Evolutionary conservation across 2,113 vertebrate genomes (phyloP), one percentile per base, ranked within the genome.

Genomic region (Lasiurus borealis): DNA sequence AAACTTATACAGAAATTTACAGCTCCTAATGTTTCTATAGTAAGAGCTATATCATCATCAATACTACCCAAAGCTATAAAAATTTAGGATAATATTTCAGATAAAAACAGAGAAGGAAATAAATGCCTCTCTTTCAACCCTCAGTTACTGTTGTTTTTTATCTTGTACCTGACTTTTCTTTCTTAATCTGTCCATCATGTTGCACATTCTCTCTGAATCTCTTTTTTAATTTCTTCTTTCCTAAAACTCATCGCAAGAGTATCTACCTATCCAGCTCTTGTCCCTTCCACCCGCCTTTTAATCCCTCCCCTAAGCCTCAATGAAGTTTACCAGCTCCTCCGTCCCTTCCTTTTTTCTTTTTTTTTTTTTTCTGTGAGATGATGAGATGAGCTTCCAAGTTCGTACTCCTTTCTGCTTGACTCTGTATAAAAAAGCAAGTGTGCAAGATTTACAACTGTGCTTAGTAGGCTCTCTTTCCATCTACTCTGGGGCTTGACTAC

Each of bases 391-490:
- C 27, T 64, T 92, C 75, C 91, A 90, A 82, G 27, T 84, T 89
- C 64, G 31, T 84, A 21, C 8, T 68, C n/a, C 77, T 77, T 95
- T 85, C 91, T 91, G n/a, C 77, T 80, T 82, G 54, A 66, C 57
- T 91, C 34, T 75, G 48, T 88, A 57, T 48, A 29, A 91, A 96
- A 84, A 93, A 31, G 34, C 46, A 76, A 93, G 46, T 36, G 46
- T 84, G 93, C n/a, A 72, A 92, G 92, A 93, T 94, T 89, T 84
- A 95, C 40, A 64, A 21, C 59, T 93, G 76, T 57, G 18, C 80
- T 86, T 81, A 81, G 25, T 36, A 59, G 64, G 27, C 44, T 94
- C 62, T 85, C 85, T 90, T 92, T 40, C 87, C 81, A 57, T 81
- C 52, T 89, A 25, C 73, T 85, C 75, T 84, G 44, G 71, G 31